Evolutionary conservation across 92 coral and sea anemone genomes (phyloP), one percentile per base, ranked within the genome.

Genomic region (Porites cylindrica): DNA sequence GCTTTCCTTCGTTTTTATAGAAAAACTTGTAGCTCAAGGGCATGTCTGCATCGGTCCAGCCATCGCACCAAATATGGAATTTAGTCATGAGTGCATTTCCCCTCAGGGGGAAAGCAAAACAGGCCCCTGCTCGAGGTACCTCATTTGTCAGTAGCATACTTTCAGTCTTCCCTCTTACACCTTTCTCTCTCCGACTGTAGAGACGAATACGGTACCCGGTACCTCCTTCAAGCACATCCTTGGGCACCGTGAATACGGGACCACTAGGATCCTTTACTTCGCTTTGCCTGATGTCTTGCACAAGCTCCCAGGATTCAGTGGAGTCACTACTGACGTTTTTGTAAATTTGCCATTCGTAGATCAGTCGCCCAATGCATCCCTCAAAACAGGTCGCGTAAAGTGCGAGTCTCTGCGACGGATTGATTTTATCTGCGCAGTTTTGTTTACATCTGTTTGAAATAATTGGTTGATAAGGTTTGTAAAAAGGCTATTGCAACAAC

Each of bases 291-390:
- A 87, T 80, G 60, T 81, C 76, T 18, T 73, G 23, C 60, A 58
- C 43, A 60, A 26, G 79, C 26, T 47, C 51, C 91, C 91, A 87
- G 19, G 14, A 4, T 68, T 47, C 54, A 4, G 13, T 43, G 9
- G 70, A 69, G 20, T 16, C 68, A 16, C 38, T 61, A 17, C 52
- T 73, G 10, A 18, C 65, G 53, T 86, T 79, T 65, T 75, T 66
- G 91, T 87, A 91, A 18, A 91, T 70, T 56, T 77, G 53, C 93
- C 93, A 91, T 26, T 51, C 72, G 91, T 86, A 87, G 83, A 74
- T 18, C 38, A 91, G 50, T 66, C 84, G 66, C 10, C 93, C 93
- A 26, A 81, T 51, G 50, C 93, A 91, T 51, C 82, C 82, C 10
- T 82, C 91, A 61, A 69, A 38, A 29, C 93, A 91, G 18, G 26